These are phyloP conservation scores for Oxystoma pomonae DNA, from an alignment of 2,888 invertebrate species.

Conservation along the genomic window DNA sequence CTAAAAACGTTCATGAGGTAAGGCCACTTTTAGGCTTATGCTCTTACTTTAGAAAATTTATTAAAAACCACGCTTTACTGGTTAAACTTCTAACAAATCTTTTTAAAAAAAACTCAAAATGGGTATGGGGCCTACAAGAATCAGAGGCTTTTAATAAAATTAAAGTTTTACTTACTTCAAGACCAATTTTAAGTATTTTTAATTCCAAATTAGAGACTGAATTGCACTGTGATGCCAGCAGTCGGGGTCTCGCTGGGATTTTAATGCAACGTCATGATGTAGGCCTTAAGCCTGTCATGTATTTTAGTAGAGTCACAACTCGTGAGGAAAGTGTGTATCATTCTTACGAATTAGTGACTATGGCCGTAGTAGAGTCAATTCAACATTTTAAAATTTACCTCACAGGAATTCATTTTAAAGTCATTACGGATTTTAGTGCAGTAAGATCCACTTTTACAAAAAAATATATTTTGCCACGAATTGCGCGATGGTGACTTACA, in stretches of 20 bases:
- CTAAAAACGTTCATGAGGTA: too few relatives aligned
- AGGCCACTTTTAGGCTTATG: too few relatives aligned
- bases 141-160: constrained; percentile 24
- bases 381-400: constrained; percentile 22
- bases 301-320: constrained; percentile 18
- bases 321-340: constrained; percentile 20
- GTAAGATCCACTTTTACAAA: constrained; percentile 21
- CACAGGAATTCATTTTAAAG: constrained; percentile 20
- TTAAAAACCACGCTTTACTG: too few relatives aligned
- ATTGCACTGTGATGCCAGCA: constrained; percentile 17
- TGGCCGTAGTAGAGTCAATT: constrained; percentile 31
- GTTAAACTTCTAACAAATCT: too few relatives aligned
- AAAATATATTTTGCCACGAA: constrained; percentile 23
- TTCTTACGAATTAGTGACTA: constrained; percentile 22
- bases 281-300: constrained; percentile 11
- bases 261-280: constrained; percentile 12
- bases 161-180: constrained; percentile 14
- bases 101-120: too few relatives aligned
- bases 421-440: constrained; percentile 26
- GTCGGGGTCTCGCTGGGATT: constrained; percentile 3
- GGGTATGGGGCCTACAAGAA: too few relatives aligned
- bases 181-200: constrained; percentile 16
- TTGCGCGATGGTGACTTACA: constrained; percentile 25
- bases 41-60: too few relatives aligned
- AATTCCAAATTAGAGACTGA: constrained; percentile 6